These are phyloP conservation scores for Trichonephila clavipes DNA, from an alignment of 1,140 invertebrate species.

Conservation along the genomic window DNA sequence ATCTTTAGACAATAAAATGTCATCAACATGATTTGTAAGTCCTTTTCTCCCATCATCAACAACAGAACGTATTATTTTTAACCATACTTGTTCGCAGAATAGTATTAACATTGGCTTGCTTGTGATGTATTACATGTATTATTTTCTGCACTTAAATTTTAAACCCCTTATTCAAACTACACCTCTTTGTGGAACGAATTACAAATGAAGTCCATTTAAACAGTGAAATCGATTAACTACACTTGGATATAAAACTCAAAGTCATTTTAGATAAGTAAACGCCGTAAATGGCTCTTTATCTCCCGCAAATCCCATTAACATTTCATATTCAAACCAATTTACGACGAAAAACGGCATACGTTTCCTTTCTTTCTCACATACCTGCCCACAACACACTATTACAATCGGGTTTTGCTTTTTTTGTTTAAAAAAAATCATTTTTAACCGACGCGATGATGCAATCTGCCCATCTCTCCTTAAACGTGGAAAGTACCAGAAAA, in stretches of 20 bases:
- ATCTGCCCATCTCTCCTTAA: not conserved
- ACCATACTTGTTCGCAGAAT: no score
- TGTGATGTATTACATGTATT: no score
- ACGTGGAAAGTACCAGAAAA: constrained; percentile 9
- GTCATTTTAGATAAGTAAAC: not conserved
- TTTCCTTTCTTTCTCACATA: not conserved
- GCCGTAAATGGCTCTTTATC: not conserved
- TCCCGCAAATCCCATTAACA: not conserved
- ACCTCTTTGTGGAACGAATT: no score
- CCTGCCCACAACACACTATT: not conserved
- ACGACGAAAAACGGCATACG: not conserved
- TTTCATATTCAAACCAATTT: constrained; percentile 32
- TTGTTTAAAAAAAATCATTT: not conserved
- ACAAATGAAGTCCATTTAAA: no score
- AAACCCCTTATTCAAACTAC: no score
- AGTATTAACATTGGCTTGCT: no score
- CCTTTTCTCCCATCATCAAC: no score
- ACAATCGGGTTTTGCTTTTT: not conserved
- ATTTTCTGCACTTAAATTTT: no score
- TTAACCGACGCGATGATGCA: not conserved
- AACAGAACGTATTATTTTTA: no score
- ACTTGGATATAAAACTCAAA: not conserved
- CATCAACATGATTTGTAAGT: no score
- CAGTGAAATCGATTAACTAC: not conserved
- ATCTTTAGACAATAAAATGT: no score